phyloP scores from a whole-genome alignment of 2,888 invertebrate species.

The Aphrophora alni region DNA sequence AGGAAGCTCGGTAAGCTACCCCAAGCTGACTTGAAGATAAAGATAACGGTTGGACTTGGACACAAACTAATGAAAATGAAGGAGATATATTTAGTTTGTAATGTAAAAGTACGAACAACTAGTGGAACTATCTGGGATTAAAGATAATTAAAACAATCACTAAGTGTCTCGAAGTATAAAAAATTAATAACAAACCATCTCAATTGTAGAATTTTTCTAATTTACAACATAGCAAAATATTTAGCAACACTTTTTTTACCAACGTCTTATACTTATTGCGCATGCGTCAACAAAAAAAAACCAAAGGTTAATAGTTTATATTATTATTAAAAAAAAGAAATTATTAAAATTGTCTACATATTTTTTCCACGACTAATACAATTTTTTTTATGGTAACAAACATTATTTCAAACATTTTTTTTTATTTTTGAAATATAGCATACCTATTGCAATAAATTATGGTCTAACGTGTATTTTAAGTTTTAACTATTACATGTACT shows the following conservation, averaged over 20 bases:
- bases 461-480: no score
- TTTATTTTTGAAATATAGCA: no score
- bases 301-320: not conserved
- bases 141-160: not conserved
- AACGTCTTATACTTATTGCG: not conserved
- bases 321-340: no score
- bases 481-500: no score
- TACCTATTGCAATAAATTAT: no score
- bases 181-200: not conserved
- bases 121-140: not conserved
- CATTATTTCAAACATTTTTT: no score
- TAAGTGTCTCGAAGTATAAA: not conserved
- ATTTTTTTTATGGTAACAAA: no score
- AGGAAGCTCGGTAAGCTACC: not conserved
- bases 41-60: not conserved
- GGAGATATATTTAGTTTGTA: not conserved
- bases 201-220: not conserved
- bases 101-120: not conserved
- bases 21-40: not conserved
- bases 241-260: constrained; percentile 3
- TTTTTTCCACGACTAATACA: no score
- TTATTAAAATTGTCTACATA: no score
- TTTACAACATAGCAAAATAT: constrained; percentile 9
- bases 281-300: not conserved
- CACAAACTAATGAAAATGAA: not conserved